A percentile compares a stretch with the other conserved stretches of the same genome.
Conservation (phyloP, 2,888 invertebrate species). For the Stenotaenia linearis region DNA sequence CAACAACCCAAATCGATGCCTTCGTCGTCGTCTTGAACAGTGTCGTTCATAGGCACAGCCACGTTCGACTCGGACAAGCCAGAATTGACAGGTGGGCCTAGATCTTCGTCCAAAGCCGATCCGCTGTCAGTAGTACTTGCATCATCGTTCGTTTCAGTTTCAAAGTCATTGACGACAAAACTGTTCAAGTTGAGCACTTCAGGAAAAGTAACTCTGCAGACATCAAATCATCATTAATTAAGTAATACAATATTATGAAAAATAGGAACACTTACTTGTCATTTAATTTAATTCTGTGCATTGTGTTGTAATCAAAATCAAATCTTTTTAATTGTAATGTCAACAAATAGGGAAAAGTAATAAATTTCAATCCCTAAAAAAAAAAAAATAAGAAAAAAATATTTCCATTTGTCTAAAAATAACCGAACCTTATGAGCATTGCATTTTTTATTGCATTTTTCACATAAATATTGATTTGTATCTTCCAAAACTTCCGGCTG, state of each 20-base stretch:
- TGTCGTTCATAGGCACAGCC: conserved; percentile 30
- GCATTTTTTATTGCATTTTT: conserved; percentile 76
- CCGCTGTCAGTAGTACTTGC: conserved; percentile 64
- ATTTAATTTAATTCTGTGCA: conserved; percentile 79
- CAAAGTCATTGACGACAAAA: conserved; percentile 52
- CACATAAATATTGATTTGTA: conserved; percentile 81
- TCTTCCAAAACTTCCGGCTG: conserved; percentile 76
- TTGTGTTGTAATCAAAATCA: conserved; percentile 78
- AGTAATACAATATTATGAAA: neutral
- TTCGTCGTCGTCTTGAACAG: conserved; percentile 59
- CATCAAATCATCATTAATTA: conserved; percentile 33
- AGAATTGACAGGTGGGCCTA: conserved; percentile 47
- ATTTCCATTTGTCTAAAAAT: conserved; percentile 27
- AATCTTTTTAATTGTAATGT: conserved; percentile 82
- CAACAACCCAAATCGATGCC: conserved; percentile 48
- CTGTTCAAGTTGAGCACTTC: conserved; percentile 71
- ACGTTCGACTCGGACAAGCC: conserved; percentile 6
- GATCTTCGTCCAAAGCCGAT: conserved; percentile 59
- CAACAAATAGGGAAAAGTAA: conserved; percentile 76
- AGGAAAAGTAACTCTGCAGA: conserved; percentile 70
- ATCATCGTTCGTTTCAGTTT: conserved; percentile 52
- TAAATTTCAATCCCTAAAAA: conserved; percentile 67
- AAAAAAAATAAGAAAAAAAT: conserved; percentile 16
- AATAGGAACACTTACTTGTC: conserved; percentile 60
- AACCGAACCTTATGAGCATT: conserved; percentile 68